Evolutionary conservation across 2,888 invertebrate genomes (phyloP), one percentile per base, ranked within the genome.

Genomic region (Oscheius myriophilus): DNA sequence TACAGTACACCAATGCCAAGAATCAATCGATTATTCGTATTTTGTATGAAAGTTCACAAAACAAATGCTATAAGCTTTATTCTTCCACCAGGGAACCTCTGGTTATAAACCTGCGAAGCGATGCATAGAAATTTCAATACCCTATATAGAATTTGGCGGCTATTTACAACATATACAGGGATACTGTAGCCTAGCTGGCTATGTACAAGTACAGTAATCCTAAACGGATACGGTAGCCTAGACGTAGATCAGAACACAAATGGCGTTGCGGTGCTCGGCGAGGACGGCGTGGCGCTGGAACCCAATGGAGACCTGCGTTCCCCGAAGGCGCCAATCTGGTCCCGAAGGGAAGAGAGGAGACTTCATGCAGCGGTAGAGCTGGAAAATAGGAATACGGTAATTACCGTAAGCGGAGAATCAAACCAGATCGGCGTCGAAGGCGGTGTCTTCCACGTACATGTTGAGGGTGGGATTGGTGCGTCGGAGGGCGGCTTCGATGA

Each of bases 401-500:
- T 23, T 25, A 58, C 11, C 4, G 3, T 25, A 51, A 11, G 14
- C 42, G 1, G 42, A 52, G 26, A 14, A 21, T 14, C 46, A 2
- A 12, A 71, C 73, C 63, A 65, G 58, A 33, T 71, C 42, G 7
- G 67, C 53, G 33, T 58, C 57, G 52, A 75, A 72, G 7, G 52
- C 55, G n/a, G 75, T 73, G 41, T 64, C 58, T 42, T 76, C 71
- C 55, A 76, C 67, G 49, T 71, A 59, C n/a, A 79, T 63, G 45
- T 64, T 71, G 18, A 79, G 70, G 21, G 67, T 57, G 39, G 71
- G 71, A 3, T 62, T 62, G 18, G 49, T 55, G 26, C 79, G 66
- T 12, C 52, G 52, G 9, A 61, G 23, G 11, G 74, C 67, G 3
- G 74, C 46, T 68, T 79, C 79, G 52, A 77, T 72, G n/a, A 79